Evolutionary conservation across 2,888 invertebrate genomes (phyloP).

Genomic region (Onthophagus sagittarius): DNA sequence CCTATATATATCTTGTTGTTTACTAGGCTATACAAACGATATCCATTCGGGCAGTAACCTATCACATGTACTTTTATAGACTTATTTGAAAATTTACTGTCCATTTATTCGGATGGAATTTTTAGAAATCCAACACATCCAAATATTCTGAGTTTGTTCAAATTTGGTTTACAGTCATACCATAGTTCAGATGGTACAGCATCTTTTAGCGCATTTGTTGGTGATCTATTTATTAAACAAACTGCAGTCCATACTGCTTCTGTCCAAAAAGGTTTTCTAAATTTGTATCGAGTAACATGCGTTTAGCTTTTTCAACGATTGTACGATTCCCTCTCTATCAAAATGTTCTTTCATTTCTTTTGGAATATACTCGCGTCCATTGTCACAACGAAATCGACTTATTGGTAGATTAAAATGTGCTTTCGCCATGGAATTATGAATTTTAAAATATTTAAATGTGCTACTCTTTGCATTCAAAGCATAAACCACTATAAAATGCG

Average conservation of each 20-base stretch:
- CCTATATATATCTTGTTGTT: too few species aligned
- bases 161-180: too few species aligned
- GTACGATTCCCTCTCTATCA: constrained; percentile 18
- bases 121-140: too few species aligned
- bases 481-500: neutral
- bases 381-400: neutral
- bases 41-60: too few species aligned
- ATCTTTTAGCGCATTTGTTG: constrained; percentile 2
- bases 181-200: too few species aligned
- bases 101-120: neutral
- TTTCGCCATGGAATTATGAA: neutral
- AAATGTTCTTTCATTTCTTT: neutral
- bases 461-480: neutral
- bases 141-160: too few species aligned
- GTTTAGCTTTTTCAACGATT: constrained; percentile 27
- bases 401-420: neutral
- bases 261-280: constrained; percentile 22
- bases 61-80: too few species aligned
- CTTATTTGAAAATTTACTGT: neutral
- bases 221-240: constrained; percentile 12
- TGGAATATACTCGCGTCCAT: constrained; percentile 1
- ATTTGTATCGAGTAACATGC: constrained; percentile 14
- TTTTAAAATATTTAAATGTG: neutral
- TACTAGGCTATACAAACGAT: too few species aligned
- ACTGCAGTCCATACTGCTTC: constrained; percentile 12